A percentile compares a stretch with the other conserved stretches of the same genome.
Evolutionary conservation across 2,888 invertebrate species (phyloP).

Genomic region (Coremacera marginata): DNA sequence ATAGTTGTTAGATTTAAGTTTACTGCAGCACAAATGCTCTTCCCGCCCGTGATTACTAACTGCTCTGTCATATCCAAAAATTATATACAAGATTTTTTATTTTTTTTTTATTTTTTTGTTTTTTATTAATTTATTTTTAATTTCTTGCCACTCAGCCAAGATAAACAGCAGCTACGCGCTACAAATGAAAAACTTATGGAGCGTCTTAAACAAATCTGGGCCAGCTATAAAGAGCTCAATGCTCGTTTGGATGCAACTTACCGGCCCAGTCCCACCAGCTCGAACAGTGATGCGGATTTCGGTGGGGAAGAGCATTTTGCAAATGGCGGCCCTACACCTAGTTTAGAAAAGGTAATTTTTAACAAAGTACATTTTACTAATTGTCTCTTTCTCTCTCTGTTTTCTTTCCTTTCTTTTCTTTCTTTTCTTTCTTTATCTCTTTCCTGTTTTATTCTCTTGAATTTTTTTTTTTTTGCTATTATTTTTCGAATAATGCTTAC

Average conservation of each 20-base stretch:
- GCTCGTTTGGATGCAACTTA: slow-evolving; percentile 41
- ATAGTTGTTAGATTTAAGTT: not conserved
- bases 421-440: slow-evolving; percentile 38
- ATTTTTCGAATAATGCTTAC: too few species aligned
- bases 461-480: slow-evolving; percentile 17
- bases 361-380: slow-evolving; percentile 53
- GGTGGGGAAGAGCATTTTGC: slow-evolving; percentile 57
- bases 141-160: slow-evolving; percentile 54
- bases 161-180: slow-evolving; percentile 64
- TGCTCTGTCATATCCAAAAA: slow-evolving; percentile 14
- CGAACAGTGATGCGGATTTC: slow-evolving; percentile 49
- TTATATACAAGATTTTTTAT: too few species aligned
- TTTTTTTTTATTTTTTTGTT: too few species aligned
- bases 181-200: slow-evolving; percentile 68
- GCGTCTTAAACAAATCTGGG: slow-evolving; percentile 67
- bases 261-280: slow-evolving; percentile 10
- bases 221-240: slow-evolving; percentile 64
- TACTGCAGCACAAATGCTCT: slow-evolving; percentile 44
- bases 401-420: slow-evolving; percentile 43
- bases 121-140: too few species aligned
- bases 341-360: slow-evolving; percentile 52
- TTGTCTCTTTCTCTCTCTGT: slow-evolving; percentile 44
- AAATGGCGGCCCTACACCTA: slow-evolving; percentile 23
- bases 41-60: not conserved
- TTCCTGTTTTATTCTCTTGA: slow-evolving; percentile 38